Conservation (phyloP, 1,140 invertebrate species). For the Diuraphis noxia region DNA sequence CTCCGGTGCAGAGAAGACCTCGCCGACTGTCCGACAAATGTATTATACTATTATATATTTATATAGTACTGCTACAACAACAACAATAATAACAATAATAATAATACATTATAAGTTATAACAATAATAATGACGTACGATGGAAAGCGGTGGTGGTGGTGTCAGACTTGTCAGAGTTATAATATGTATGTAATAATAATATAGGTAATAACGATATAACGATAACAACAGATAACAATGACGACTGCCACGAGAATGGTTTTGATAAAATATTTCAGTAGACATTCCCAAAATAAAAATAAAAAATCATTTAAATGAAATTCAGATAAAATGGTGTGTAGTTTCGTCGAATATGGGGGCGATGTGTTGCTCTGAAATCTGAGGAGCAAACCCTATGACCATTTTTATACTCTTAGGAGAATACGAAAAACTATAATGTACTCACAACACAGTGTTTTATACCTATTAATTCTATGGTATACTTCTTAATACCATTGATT, state of each 20-base stretch:
- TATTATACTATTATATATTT: background rate
- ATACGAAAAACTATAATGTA: too few species aligned
- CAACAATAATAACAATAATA: background rate
- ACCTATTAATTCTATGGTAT: too few species aligned
- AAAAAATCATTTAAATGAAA: background rate
- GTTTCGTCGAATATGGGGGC: too few species aligned
- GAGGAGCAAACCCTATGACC: too few species aligned
- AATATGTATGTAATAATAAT: background rate
- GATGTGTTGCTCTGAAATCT: too few species aligned
- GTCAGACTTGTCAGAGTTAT: background rate
- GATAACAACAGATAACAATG: background rate
- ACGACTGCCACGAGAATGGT: background rate
- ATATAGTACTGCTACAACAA: background rate
- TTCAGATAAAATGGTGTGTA: too few species aligned
- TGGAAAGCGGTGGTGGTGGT: too few species aligned
- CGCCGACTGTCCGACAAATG: background rate
- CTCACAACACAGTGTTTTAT: too few species aligned
- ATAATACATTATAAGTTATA: constrained; percentile 3
- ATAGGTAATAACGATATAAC: background rate
- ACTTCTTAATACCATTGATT: too few species aligned
- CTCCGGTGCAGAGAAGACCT: background rate
- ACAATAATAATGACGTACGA: background rate
- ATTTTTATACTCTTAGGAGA: too few species aligned
- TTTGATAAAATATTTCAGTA: too few species aligned
- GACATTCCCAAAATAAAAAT: background rate